Evolutionary conservation across 1,140 invertebrate genomes (phyloP), one percentile per base, ranked within the genome.

Genomic region (Calliopsis andreniformis): DNA sequence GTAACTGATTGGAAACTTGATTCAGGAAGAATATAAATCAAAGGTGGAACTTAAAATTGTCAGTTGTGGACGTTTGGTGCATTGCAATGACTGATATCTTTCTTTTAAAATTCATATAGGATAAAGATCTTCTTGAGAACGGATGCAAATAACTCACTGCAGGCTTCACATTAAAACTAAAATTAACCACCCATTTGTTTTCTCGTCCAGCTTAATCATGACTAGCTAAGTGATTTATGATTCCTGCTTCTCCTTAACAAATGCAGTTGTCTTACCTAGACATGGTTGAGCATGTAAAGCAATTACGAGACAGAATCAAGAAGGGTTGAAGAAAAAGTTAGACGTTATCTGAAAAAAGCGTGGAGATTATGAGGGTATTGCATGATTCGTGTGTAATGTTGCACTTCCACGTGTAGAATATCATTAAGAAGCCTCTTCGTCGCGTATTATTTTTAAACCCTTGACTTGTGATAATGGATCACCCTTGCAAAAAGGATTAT

Each of bases 101-200:
- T 18, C 47, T 47, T 6, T 18, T 28, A 45, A 18, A 25, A 14
- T 4, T 79, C 76, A 18, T 75, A 64, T 59, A 62, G 76, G 28
- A 47, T 23, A 58, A 64, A 42, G 47, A 76, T 73, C 68, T 43
- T 16, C 64, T 70, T 55, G 58, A 72, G 55, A 53, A 63, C 58
- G 16, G n/a, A 39, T 39, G 3, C 35, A 10, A 39, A 39, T 39
- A 10, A 39, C 35, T 5, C 35, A 39, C 10, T 10, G 35, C 35
- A 39, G 35, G 35, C 4, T 39, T 76, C 64, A 66, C 76, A 80
- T 82, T 81, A 84, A 82, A 85, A 85, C 82, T 80, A 85, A 86
- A 86, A 86, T 87, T 87, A 87, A 84, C 83, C 77, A 86, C 61
- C 78, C 85, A 85, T 87, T 87, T 82, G 86, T 87, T 83, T 86